phyloP scores from a whole-genome alignment of 2,888 invertebrate species.

The Nycteola revayana region DNA sequence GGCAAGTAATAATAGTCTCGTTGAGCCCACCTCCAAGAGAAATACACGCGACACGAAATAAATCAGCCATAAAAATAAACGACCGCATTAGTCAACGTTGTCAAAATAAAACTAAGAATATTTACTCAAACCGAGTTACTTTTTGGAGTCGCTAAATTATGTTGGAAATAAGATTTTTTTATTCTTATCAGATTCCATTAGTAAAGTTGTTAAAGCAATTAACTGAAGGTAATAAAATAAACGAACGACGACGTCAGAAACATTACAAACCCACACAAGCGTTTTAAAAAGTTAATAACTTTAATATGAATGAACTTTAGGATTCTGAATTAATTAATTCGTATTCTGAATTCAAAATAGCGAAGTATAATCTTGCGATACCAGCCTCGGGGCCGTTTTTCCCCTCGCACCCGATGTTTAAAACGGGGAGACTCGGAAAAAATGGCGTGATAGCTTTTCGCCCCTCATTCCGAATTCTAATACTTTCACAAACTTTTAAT shows the following conservation, averaged over 20 bases:
- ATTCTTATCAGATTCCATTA: conserved; percentile 34
- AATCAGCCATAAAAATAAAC: conserved; percentile 77
- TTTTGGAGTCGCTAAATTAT: conserved; percentile 29
- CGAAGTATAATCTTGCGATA: conserved; percentile 58
- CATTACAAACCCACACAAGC: conserved; percentile 28
- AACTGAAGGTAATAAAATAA: conserved; percentile 36
- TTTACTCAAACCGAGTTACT: conserved; percentile 52
- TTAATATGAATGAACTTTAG: conserved; percentile 49
- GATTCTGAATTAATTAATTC: conserved; percentile 55
- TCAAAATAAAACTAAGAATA: conserved; percentile 74
- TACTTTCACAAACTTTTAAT: conserved; percentile 80
- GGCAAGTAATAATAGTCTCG: conserved; percentile 71
- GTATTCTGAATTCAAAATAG: conserved; percentile 63
- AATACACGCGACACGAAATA: conserved; percentile 70
- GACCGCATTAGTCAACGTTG: conserved; percentile 76
- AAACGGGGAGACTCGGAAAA: conserved; percentile 56
- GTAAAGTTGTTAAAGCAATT: conserved; percentile 36
- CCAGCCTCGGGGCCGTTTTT: conserved; percentile 40
- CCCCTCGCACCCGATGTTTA: conserved; percentile 38
- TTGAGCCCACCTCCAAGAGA: conserved; percentile 60
- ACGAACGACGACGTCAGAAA: conserved; percentile 25
- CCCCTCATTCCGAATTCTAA: conserved; percentile 79
- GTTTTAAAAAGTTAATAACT: conserved; percentile 47
- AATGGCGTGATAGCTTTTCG: conserved; percentile 74
- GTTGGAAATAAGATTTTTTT: conserved; percentile 24